Evolutionary conservation across 2,888 invertebrate genomes (phyloP).

Genomic region (Choreutis nemorana): DNA sequence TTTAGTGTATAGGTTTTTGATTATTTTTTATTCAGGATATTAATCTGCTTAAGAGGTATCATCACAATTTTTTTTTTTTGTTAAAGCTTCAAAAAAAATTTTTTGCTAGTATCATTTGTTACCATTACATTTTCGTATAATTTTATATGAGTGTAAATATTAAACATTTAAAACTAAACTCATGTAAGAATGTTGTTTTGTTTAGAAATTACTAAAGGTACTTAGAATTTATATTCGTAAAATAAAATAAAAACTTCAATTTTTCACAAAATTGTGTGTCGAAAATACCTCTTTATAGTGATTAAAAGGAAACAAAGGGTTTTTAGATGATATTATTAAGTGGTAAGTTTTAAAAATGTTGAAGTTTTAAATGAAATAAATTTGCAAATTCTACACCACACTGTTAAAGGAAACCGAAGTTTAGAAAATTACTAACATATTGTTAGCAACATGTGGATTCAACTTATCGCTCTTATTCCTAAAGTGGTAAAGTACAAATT

Average conservation of each 20-base stretch:
- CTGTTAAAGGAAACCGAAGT: no score
- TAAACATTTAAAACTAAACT: slow-evolving; percentile 35
- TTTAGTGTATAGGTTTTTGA: no score
- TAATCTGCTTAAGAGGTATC: no score
- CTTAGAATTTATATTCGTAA: slow-evolving; percentile 32
- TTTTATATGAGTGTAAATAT: slow-evolving; percentile 14
- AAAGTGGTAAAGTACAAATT: no score
- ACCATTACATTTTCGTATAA: slow-evolving; percentile 5
- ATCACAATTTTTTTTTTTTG: no score
- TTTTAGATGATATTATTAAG: slow-evolving; percentile 48
- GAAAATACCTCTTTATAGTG: slow-evolving; percentile 62
- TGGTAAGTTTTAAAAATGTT: slow-evolving; percentile 59
- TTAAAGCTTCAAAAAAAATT: no score
- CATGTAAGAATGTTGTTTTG: no score
- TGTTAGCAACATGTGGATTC: no score
- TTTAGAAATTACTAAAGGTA: slow-evolving; percentile 50
- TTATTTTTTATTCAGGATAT: no score
- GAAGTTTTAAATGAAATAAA: slow-evolving; percentile 43
- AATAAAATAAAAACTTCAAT: slow-evolving; percentile 23
- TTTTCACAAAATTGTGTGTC: slow-evolving; percentile 42
- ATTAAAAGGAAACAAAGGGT: slow-evolving; percentile 59
- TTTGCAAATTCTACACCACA: slow-evolving; percentile 52
- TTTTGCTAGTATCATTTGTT: slow-evolving; percentile 18
- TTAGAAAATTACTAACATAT: no score
- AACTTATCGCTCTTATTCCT: no score